These are phyloP conservation scores for Cyprinella venusta DNA, from an alignment of 2,797 vertebrate genomes.

Conservation along the genomic window DNA sequence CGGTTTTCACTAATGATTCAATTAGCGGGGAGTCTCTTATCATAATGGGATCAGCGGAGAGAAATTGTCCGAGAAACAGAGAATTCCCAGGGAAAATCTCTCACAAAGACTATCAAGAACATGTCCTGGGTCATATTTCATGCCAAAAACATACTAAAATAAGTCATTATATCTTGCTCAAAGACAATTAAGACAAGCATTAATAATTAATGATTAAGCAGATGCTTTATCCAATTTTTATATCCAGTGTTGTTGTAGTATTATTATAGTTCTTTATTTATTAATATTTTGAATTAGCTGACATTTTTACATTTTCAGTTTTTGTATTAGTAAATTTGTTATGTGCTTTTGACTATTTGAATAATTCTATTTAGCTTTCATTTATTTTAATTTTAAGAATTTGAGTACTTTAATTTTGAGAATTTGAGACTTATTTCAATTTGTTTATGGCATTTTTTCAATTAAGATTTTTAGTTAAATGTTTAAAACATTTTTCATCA, in stretches of 20 bases:
- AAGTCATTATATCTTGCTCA: neutral
- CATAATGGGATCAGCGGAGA: conserved; percentile 35
- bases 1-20: conserved; percentile 51
- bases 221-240: neutral
- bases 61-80: conserved; percentile 16
- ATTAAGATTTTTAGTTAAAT: neutral
- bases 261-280: neutral
- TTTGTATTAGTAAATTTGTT: neutral
- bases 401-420: neutral
- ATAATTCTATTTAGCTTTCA: neutral
- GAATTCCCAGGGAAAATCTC: neutral
- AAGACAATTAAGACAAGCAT: neutral
- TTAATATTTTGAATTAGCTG: neutral
- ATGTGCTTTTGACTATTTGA: neutral
- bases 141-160: neutral
- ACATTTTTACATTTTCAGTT: neutral
- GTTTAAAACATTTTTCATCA: neutral
- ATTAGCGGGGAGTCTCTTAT: conserved; percentile 54
- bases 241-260: neutral
- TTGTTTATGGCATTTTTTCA: neutral
- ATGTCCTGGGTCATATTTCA: neutral
- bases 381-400: neutral
- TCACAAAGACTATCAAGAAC: neutral
- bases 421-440: neutral
- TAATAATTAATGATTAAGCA: neutral